Percentiles rank a stretch among this genome's conserved stretches.
phyloP scores from a whole-genome alignment of 2,797 vertebrate species.

The Capromys pilorides region DNA sequence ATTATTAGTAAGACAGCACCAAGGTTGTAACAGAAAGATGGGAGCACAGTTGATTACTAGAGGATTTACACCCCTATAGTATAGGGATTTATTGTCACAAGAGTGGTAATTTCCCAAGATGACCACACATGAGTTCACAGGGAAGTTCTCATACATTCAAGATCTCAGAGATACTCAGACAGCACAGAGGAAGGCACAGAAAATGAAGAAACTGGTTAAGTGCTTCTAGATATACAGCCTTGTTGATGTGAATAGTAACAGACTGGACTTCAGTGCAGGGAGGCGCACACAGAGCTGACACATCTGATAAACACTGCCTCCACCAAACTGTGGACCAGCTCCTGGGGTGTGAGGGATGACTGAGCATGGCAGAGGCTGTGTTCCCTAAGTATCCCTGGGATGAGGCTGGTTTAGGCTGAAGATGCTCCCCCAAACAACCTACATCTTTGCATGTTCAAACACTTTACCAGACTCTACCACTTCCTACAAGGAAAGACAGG shows the following conservation, averaged over 20 bases:
- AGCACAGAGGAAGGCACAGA: neutral
- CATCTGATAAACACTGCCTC: neutral
- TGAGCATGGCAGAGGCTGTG: accelerated
- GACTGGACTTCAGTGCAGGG: accelerated
- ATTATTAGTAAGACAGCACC: neutral
- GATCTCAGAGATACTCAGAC: neutral
- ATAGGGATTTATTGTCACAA: neutral
- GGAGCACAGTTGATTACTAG: neutral
- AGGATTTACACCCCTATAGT: no score
- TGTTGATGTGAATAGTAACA: no score
- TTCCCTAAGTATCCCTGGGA: neutral
- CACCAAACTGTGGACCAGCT: no score
- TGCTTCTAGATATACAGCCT: neutral
- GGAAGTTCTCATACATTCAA: neutral
- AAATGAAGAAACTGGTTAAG: neutral
- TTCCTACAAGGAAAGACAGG: neutral
- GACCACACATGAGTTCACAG: neutral
- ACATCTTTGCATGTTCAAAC: neutral
- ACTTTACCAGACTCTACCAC: no score
- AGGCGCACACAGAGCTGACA: neutral
- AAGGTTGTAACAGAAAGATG: neutral
- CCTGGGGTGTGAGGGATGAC: neutral
- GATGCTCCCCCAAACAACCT: neutral
- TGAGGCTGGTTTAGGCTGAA: no score
- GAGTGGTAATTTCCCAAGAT: no score